Base-by-base conservation (phyloP, 2,888 invertebrate species). In the Melieria omissa region DNA sequence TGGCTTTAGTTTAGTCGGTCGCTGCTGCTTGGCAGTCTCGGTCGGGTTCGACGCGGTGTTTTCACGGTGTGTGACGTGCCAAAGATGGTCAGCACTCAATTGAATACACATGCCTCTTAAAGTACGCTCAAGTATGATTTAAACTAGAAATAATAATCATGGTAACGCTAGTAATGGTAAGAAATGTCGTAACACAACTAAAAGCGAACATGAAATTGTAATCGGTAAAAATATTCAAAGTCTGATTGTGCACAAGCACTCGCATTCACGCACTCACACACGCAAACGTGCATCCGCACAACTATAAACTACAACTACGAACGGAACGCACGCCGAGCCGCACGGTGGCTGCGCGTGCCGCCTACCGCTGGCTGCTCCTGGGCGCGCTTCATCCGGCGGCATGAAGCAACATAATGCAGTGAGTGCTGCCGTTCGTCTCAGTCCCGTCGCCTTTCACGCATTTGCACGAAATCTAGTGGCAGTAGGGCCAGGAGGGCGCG, bases 401-500 rank as follows among this genome's bases (percentile, higher is more conserved):
- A 29, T 29, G 29, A 29, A 3, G 2, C 29, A 29, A 29, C 29
- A 29, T 29, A 29, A 29, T 29, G 29, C 29, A 29, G 29, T 29
- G 29, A 29, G 29, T 29, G 29, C 29, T 29, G 29, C 29, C 29
- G 29, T 29, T 29, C 12, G 9, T 49, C 49, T 49, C 49, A 49
- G 2, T 49, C 52, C 52, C 52, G 14, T 14, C 5, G n/a, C 52
- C 12, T 12, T 8, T 52, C 52, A 52, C 9, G 52, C 52, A 58
- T 47, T 45, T 58, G 29, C 63, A 58, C 44, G 60, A 46, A 58
- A 49, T 58, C 70, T 61, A 69, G 54, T 46, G 47, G 55, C 52
- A 29, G 55, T 65, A 61, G 54, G 64, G 52, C 47, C 16, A 57
- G 16, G 45, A 65, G 54, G 10, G 47, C 64, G 44, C 46, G 60